phyloP scores from a whole-genome alignment of 2,888 invertebrate species.

The Drosophila conformis region DNA sequence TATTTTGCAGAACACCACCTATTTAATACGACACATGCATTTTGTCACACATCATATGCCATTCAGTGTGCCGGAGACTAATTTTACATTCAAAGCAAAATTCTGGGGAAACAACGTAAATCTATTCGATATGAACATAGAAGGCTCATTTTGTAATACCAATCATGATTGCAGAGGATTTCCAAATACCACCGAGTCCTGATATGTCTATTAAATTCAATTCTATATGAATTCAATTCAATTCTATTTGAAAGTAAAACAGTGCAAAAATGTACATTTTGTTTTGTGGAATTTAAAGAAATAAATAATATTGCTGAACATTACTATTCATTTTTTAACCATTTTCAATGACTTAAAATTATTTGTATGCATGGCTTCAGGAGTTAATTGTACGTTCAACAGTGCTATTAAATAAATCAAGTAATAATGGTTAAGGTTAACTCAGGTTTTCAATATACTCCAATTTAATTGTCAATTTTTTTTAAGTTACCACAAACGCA shows the following conservation, averaged over 20 bases:
- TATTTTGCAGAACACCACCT: background rate
- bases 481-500: background rate
- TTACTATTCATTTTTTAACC: background rate
- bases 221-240: too few relatives aligned
- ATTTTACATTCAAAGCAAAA: background rate
- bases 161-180: background rate
- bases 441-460: too few relatives aligned
- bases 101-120: background rate
- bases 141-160: background rate
- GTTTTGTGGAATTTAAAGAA: background rate
- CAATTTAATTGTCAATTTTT: too few relatives aligned
- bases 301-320: background rate
- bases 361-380: background rate
- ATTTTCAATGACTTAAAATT: background rate
- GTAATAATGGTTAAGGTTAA: background rate
- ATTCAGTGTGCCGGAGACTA: fast-evolving
- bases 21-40: background rate
- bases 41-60: fast-evolving
- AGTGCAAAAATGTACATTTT: background rate
- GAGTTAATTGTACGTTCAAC: background rate
- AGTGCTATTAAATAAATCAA: background rate
- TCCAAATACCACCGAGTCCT: background rate
- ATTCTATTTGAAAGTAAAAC: background rate
- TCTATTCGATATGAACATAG: background rate
- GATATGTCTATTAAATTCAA: background rate